These are phyloP conservation scores for Cataglyphis albicans DNA, from an alignment of 2,888 invertebrate genomes.

Conservation along the genomic window DNA sequence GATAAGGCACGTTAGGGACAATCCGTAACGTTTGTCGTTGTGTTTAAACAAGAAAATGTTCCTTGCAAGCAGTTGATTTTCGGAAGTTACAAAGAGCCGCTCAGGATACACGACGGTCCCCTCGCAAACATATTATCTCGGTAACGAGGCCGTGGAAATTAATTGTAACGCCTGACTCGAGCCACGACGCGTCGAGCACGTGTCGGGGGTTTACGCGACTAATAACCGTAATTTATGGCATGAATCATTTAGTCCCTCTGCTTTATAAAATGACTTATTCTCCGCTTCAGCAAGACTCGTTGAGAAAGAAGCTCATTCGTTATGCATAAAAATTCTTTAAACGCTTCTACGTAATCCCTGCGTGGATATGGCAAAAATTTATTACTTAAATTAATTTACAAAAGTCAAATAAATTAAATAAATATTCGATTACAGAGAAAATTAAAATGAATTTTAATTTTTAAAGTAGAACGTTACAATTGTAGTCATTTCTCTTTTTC, in stretches of 20 bases:
- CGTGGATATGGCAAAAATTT: not conserved
- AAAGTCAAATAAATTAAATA: not conserved
- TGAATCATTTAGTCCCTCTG: not conserved
- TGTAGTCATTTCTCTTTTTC: not conserved
- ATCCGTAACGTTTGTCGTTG: conserved; percentile 13
- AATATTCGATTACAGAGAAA: not conserved
- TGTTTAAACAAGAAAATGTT: not conserved
- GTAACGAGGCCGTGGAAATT: conserved; percentile 50
- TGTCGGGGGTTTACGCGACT: conserved; percentile 29
- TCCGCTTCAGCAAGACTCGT: not conserved
- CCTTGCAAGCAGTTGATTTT: conserved; percentile 38
- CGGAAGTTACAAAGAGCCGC: conserved; percentile 42
- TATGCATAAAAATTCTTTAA: not conserved
- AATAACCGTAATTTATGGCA: conserved; percentile 30
- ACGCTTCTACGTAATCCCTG: not conserved
- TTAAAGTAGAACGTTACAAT: not conserved
- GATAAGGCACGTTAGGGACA: conserved; percentile 37
- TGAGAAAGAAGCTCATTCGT: not conserved
- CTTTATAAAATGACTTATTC: conserved; percentile 5
- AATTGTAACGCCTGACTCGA: conserved; percentile 53
- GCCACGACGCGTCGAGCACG: conserved; percentile 6
- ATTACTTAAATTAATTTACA: not conserved
- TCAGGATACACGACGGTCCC: not conserved
- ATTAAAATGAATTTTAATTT: not conserved
- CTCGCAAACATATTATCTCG: conserved; percentile 43